Base-by-base conservation (phyloP, 2,113 vertebrate genomes). In the Passerina amoena region DNA sequence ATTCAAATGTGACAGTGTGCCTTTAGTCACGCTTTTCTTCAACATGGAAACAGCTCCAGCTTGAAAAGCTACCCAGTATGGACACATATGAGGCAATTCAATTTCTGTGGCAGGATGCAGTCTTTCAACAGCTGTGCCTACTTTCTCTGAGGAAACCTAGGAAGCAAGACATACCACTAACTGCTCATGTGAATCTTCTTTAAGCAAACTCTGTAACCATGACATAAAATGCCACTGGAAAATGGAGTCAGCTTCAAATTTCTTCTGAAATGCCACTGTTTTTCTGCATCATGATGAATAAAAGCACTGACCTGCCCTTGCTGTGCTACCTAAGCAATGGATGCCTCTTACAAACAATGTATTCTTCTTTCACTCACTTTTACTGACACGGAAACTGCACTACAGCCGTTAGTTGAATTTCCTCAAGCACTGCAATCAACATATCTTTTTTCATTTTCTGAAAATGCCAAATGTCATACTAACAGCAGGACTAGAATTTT, bases 1-100 rank as follows among this genome's bases (percentile, higher is more conserved):
- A 33, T 37, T 38, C 0, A 0, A 73, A 70, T 22, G 6, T 16
- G n/a, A 71, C 42, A 66, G 7, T 1, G 1, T 47, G 37, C 28
- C 44, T 82, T 68, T 5, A 51, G 57, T 53, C n/a, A 54, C 0
- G 2, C 6, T 63, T 33, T 73, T 40, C 28, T 65, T 60, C 50
- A 66, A 30, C 5, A 13, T 3, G 16, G 28, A 66, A 81, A 86
- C 2, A 83, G 37, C 18, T 77, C 45, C 68, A 88, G 33, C 45
- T 61, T 40, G 13, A 72, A 77, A 91, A 94, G 64, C 16, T 45
- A 81, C 10, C 20, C 30, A 45, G 42, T 6, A 50, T 4, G 31
- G 50, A 88, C 37, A 61, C 0, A 0, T n/a, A 68, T 59, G 14
- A 73, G 22, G 25, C 20, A 63, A 33, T 19, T 77, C 17, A 37